Conservation (phyloP, 2,797 vertebrate species). For the Cephalopachus bancanus region DNA sequence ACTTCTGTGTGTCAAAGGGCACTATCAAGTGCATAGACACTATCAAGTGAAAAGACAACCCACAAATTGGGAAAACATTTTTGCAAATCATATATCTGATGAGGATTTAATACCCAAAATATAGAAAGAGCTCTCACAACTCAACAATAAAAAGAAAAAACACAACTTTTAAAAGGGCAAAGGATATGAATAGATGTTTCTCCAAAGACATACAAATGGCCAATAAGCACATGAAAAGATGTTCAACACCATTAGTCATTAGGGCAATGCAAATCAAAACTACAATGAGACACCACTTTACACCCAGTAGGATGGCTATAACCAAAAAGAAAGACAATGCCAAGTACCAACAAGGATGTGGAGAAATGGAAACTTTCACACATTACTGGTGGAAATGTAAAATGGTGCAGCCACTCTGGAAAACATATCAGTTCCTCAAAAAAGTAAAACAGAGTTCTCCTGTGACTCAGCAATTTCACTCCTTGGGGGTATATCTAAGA, state of each 20-base stretch:
- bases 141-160: slow-evolving; percentile 51
- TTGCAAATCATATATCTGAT: slow-evolving; percentile 1
- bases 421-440: slow-evolving; percentile 59
- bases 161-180: slow-evolving; percentile 43
- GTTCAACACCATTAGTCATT: not conserved
- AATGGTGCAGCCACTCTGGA: not conserved
- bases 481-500: not conserved
- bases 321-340: slow-evolving; percentile 36
- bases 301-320: not conserved
- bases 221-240: slow-evolving; percentile 57
- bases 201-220: slow-evolving; percentile 32
- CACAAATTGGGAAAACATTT: not conserved
- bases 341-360: not conserved
- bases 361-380: slow-evolving; percentile 50
- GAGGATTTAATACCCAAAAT: not conserved
- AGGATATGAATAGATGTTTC: slow-evolving; percentile 27
- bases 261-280: not conserved
- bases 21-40: slow-evolving; percentile 40
- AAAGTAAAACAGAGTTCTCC: slow-evolving; percentile 52
- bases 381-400: slow-evolving; percentile 20
- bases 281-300: slow-evolving; percentile 41
- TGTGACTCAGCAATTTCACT: slow-evolving; percentile 52
- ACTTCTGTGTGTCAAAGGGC: not conserved
- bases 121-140: not conserved
- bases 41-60: slow-evolving; percentile 41